A percentile compares a stretch with the other conserved stretches of the same genome.
Conservation (phyloP, 2,113 vertebrate genomes). For the Ornithorhynchus anatinus region DNA sequence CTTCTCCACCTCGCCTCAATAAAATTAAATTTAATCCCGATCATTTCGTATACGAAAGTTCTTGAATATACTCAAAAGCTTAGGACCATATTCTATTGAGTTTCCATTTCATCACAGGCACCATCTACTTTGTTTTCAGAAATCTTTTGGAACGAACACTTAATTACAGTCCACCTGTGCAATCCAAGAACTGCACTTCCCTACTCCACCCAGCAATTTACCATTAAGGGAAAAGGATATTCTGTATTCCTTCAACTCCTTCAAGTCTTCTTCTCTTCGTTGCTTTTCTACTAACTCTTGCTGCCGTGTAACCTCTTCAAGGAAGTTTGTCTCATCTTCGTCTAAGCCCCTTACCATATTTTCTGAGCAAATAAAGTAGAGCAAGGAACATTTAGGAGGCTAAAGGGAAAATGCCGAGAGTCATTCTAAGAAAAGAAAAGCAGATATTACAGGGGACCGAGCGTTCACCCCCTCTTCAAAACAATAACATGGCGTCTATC, state of each 20-base stretch:
- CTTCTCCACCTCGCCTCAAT: too few species aligned
- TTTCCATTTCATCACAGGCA: too few species aligned
- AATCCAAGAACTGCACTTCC: background rate
- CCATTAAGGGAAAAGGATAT: constrained; percentile 85
- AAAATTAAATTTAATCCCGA: too few species aligned
- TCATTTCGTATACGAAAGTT: too few species aligned
- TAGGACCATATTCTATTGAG: too few species aligned
- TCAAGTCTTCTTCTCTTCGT: constrained; percentile 91
- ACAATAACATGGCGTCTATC: constrained; percentile 9
- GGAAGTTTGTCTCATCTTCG: constrained; percentile 92
- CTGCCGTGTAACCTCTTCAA: constrained; percentile 96
- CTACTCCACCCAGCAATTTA: background rate
- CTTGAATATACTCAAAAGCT: too few species aligned
- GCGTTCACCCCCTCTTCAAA: background rate
- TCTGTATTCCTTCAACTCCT: constrained; percentile 92
- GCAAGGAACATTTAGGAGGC: constrained; percentile 21
- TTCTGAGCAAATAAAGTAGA: constrained; percentile 72
- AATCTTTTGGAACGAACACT: too few species aligned
- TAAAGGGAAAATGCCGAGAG: constrained; percentile 1
- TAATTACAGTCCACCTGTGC: too few species aligned
- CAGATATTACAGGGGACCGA: constrained; percentile 18
- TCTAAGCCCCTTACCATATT: constrained; percentile 98
- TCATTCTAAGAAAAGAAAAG: constrained; percentile 29
- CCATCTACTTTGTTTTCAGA: too few species aligned
- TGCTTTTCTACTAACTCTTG: constrained; percentile 93